Evolutionary conservation across 2,888 invertebrate species (phyloP), one percentile per base, ranked within the genome.

Genomic region (Oligia latruncula): DNA sequence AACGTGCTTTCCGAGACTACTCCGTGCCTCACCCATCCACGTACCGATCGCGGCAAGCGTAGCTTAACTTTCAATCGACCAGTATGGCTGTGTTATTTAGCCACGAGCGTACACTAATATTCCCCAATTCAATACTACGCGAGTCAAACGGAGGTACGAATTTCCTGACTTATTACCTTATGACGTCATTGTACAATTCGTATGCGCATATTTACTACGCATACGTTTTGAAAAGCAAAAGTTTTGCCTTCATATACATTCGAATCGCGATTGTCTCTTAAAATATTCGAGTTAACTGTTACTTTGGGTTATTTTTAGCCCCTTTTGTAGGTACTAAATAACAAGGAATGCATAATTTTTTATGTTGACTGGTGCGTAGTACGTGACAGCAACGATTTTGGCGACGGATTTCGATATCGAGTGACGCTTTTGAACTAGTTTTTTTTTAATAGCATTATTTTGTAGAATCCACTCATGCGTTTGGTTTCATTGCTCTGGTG

Each of bases 121-220:
- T 81, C 60, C 58, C 43, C 64, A 84, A 66, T 71, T 75, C 73
- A 78, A 58, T 49, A 60, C 1, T 71, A 65, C n/a, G 13, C 23
- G 6, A 71, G 35, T 68, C 60, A 71, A 78, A 60, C 23, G 20
- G 17, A 73, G 58, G 40, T 62, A 85, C 71, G 20, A 77, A 74
- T 77, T 81, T 71, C 58, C 52, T 58, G 60, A 65, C 35, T 72
- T 40, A 74, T 78, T 35, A 58, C 46, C 6, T 17, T 40, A 52
- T 55, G 65, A 88, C 87, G 80, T 87, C 84, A 84, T 29, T 43
- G 17, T 23, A 71, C 74, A 71, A 81, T 87, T 81, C 65, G n/a
- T 88, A 87, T 87, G 87, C 89, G 87, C 87, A 88, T 88, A 87
- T 70, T 88, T 88, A 86, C 65, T 55, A 62, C 52, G 49, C 35